These are phyloP conservation scores for Zaprionus taronus DNA, from an alignment of 1,140 invertebrate species.

Conservation along the genomic window DNA sequence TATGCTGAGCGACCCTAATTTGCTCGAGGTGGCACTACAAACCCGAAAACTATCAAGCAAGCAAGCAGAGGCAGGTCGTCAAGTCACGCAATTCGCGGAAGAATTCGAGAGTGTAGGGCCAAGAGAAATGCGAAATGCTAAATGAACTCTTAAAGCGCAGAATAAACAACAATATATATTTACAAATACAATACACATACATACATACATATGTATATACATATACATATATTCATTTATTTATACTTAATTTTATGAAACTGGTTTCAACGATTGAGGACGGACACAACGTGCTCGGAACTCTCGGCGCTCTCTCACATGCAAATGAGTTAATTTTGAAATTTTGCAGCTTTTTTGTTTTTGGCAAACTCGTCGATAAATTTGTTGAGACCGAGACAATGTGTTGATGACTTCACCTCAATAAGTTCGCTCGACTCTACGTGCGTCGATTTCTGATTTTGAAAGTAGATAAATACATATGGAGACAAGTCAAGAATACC, in stretches of 20 bases:
- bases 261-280: slow-evolving; percentile 64
- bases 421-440: slow-evolving; percentile 35
- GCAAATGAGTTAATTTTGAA: slow-evolving; percentile 78
- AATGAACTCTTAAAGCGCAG: slow-evolving; percentile 43
- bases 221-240: slow-evolving; percentile 12
- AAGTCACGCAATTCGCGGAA: slow-evolving; percentile 38
- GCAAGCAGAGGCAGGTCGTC: not conserved
- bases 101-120: slow-evolving; percentile 17
- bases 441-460: slow-evolving; percentile 55
- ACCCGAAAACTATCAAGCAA: slow-evolving; percentile 45
- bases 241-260: slow-evolving; percentile 51
- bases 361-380: slow-evolving; percentile 64
- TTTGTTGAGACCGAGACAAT: slow-evolving; percentile 43
- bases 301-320: slow-evolving; percentile 41
- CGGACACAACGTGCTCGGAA: slow-evolving; percentile 13
- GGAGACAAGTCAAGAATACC: slow-evolving; percentile 4
- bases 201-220: not conserved
- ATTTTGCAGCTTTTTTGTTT: slow-evolving; percentile 48
- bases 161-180: slow-evolving; percentile 30
- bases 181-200: slow-evolving; percentile 6
- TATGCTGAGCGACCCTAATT: slow-evolving; percentile 74
- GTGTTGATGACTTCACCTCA: slow-evolving; percentile 75
- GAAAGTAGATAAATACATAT: slow-evolving; percentile 24
- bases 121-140: slow-evolving; percentile 31
- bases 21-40: slow-evolving; percentile 31